phyloP scores from a whole-genome alignment of 2,888 invertebrate genomes.

The Asteroscopus sphinx region DNA sequence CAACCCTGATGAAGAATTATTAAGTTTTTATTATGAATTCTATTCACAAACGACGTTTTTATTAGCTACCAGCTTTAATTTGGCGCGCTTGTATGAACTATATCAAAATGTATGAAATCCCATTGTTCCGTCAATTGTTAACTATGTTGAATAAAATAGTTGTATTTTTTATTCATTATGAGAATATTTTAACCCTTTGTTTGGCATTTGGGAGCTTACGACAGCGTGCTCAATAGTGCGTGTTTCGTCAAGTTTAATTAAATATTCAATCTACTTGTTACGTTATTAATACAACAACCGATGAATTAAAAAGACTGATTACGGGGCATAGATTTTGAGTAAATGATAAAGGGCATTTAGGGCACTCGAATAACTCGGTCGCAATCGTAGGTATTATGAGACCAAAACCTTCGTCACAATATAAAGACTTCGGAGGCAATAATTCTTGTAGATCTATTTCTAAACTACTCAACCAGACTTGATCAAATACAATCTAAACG shows the following conservation, averaged over 20 bases:
- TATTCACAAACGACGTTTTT: conserved; percentile 56
- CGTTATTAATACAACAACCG: conserved; percentile 19
- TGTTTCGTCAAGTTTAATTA: conserved; percentile 44
- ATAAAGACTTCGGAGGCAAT: conserved; percentile 8
- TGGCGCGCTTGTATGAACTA: conserved; percentile 70
- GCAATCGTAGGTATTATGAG: conserved; percentile 6
- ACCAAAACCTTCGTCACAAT: conserved; percentile 7
- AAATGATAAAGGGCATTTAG: conserved; percentile 6
- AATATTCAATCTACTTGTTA: conserved; percentile 28
- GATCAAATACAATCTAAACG: conserved; percentile 26
- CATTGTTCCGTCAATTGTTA: conserved; percentile 73
- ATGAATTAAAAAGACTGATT: conserved; percentile 16
- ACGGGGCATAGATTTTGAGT: conserved; percentile 7
- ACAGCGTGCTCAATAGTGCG: conserved; percentile 35
- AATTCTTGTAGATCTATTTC: conserved; percentile 31
- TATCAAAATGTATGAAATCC: conserved; percentile 76
- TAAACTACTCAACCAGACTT: conserved; percentile 25
- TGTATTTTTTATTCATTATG: conserved; percentile 47
- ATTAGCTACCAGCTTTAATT: conserved; percentile 63
- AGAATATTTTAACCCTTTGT: conserved; percentile 54
- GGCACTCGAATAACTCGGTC: conserved; percentile 9
- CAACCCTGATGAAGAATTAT: conserved; percentile 28
- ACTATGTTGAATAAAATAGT: conserved; percentile 62
- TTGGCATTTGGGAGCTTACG: conserved; percentile 51
- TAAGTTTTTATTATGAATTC: conserved; percentile 26